phyloP scores from a whole-genome alignment of 1,140 invertebrate species.

The Melipona quadrifasciata region DNA sequence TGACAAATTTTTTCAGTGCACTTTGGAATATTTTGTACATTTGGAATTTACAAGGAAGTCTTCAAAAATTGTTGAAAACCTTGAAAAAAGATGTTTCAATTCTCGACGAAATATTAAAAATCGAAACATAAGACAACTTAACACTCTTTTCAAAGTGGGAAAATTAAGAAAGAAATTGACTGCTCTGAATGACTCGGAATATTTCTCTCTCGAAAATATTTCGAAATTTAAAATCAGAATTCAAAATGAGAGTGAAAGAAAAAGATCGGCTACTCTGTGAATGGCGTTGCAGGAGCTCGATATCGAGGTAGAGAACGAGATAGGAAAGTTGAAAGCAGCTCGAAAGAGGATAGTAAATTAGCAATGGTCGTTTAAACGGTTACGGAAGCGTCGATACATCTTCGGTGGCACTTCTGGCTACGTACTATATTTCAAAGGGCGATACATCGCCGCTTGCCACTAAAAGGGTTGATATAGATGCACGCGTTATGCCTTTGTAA shows the following conservation, averaged over 20 bases:
- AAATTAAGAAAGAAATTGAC: neutral
- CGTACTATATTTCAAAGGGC: conserved; percentile 24
- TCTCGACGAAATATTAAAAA: neutral
- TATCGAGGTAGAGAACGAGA: neutral
- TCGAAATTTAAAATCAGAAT: no score
- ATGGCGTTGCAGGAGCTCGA: neutral
- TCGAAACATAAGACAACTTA: neutral
- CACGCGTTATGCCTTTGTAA: conserved; percentile 47
- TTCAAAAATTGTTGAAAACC: neutral
- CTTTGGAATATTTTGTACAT: no score
- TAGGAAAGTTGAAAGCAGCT: no score
- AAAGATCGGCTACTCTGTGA: no score
- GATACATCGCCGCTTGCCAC: conserved; percentile 24
- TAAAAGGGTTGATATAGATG: conserved; percentile 48
- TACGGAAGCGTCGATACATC: conserved; percentile 15
- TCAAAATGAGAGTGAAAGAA: no score
- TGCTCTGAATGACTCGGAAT: neutral
- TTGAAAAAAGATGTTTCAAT: neutral
- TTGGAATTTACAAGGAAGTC: no score
- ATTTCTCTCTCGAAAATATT: no score
- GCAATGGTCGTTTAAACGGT: conserved; percentile 29
- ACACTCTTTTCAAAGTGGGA: no score
- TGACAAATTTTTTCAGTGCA: no score
- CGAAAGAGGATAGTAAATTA: conserved; percentile 17
- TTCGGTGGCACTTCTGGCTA: conserved; percentile 1